Percentiles rank a stretch among this genome's conserved stretches.
These are phyloP conservation scores for Sminthurinus aureus DNA, from an alignment of 2,888 invertebrate genomes.

Conservation along the genomic window DNA sequence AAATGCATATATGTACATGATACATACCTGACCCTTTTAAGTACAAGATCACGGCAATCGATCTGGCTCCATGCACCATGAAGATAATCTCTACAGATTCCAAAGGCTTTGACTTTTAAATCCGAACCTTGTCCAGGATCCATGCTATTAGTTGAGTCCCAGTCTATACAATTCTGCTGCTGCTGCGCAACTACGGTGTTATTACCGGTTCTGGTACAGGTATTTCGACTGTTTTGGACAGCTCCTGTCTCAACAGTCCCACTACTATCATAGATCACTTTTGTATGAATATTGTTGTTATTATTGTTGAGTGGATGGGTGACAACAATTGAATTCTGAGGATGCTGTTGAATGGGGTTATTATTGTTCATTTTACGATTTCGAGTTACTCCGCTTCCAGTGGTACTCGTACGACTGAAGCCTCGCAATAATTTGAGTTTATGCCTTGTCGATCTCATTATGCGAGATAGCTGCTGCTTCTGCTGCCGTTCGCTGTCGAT, in stretches of 20 bases:
- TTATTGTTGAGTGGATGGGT: constrained; percentile 28
- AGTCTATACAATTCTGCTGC: constrained; percentile 24
- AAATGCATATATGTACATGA: no score
- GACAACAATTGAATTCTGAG: not conserved
- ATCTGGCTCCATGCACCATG: constrained; percentile 90
- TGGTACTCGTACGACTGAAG: constrained; percentile 56
- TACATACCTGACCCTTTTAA: constrained; percentile 84
- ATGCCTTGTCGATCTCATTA: constrained; percentile 59
- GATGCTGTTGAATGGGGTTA: constrained; percentile 14
- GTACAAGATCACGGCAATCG: constrained; percentile 76
- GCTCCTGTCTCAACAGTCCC: not conserved
- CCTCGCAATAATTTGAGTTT: constrained; percentile 59
- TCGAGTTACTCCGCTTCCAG: constrained; percentile 36
- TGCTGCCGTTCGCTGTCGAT: not conserved
- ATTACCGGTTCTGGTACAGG: not conserved
- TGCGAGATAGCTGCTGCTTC: not conserved
- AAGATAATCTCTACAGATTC: constrained; percentile 88
- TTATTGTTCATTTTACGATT: constrained; percentile 33
- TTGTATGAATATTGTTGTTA: constrained; percentile 40
- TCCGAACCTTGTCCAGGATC: constrained; percentile 64
- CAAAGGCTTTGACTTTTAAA: constrained; percentile 82
- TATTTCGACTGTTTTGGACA: not conserved
- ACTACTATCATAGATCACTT: not conserved
- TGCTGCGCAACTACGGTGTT: no score
- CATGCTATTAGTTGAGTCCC: constrained; percentile 38